These are phyloP conservation scores for Micoletzkya japonica DNA, from an alignment of 2,888 invertebrate species.

Conservation along the genomic window DNA sequence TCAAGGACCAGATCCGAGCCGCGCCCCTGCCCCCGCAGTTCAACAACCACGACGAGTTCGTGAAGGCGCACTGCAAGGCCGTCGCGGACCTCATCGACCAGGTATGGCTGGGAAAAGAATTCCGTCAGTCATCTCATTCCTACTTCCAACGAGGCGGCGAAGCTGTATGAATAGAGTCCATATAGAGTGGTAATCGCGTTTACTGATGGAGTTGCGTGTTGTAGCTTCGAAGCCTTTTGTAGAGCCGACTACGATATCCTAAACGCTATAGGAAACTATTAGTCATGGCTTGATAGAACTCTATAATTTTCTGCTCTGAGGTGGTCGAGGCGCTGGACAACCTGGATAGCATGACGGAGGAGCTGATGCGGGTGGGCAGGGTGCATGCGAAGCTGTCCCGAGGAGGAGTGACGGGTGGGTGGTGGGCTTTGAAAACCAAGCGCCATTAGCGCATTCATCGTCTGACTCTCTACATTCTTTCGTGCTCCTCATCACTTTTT, in stretches of 20 bases:
- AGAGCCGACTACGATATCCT: background rate
- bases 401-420: constrained; percentile 56
- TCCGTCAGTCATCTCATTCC: too few species aligned
- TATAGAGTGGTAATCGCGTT: too few species aligned
- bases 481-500: background rate
- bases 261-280: background rate
- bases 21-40: constrained; percentile 53
- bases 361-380: constrained; percentile 54
- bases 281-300: too few species aligned
- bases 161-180: too few species aligned
- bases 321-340: constrained; percentile 61
- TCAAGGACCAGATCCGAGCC: constrained; percentile 57
- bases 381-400: constrained; percentile 53
- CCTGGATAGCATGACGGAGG: constrained; percentile 51
- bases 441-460: too few species aligned
- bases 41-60: constrained; percentile 58
- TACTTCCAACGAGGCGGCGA: too few species aligned
- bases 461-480: background rate
- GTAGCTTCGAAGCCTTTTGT: background rate
- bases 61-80: constrained; percentile 58
- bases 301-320: constrained; percentile 30
- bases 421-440: background rate
- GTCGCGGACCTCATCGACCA: constrained; percentile 59
- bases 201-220: too few species aligned
- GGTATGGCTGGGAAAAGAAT: constrained; percentile 31